Percentiles rank a stretch among this genome's conserved stretches.
Evolutionary conservation across 2,797 vertebrate species (phyloP).

Genomic region (Sciurus vulgaris): DNA sequence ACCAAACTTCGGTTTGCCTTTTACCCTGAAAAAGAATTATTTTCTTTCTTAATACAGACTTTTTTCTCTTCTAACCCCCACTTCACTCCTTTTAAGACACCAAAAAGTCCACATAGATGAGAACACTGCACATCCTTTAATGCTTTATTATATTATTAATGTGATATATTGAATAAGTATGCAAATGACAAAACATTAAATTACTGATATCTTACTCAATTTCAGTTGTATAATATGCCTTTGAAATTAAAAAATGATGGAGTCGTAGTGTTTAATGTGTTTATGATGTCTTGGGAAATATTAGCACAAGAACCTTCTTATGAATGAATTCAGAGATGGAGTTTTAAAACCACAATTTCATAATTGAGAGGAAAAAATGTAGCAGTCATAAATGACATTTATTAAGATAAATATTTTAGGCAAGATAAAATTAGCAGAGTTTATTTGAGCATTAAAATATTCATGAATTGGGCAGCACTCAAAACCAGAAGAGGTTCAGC

Average conservation of each 20-base stretch:
- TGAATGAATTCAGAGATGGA: neutral
- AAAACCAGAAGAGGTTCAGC: neutral
- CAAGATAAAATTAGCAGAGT: neutral
- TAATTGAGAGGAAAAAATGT: slow-evolving; percentile 39
- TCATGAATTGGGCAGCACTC: neutral
- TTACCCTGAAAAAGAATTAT: slow-evolving; percentile 19
- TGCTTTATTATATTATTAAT: neutral
- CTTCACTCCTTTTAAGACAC: slow-evolving; percentile 11
- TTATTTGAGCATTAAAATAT: neutral
- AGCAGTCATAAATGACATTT: slow-evolving; percentile 18
- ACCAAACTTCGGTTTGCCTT: neutral
- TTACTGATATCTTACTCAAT: neutral
- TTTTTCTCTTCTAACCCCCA: neutral
- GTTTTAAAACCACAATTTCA: neutral
- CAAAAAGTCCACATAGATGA: neutral
- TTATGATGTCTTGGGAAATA: slow-evolving; percentile 26
- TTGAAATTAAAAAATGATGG: slow-evolving; percentile 56
- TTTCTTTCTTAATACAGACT: slow-evolving; percentile 14
- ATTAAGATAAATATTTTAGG: slow-evolving; percentile 10
- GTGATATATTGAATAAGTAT: neutral
- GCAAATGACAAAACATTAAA: neutral
- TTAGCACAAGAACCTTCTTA: slow-evolving; percentile 19
- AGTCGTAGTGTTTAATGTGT: neutral
- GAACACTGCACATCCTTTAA: neutral
- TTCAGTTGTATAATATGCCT: slow-evolving; percentile 3